Evolutionary conservation across 2,888 invertebrate species (phyloP).

Genomic region (Synergus itoensis): DNA sequence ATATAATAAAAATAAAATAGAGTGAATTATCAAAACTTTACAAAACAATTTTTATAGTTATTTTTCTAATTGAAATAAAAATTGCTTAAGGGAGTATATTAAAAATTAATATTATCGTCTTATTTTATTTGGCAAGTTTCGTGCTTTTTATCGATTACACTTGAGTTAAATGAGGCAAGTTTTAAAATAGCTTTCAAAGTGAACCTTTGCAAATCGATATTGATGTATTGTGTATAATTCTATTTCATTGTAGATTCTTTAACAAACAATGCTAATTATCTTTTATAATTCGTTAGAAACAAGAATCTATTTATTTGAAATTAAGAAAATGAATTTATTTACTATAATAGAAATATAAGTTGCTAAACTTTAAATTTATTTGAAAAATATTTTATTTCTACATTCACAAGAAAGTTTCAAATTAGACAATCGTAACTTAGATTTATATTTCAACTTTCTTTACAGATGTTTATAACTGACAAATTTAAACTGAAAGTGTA

Average conservation of each 20-base stretch:
- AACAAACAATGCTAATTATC: not conserved
- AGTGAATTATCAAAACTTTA: no score
- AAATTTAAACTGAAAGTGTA: not conserved
- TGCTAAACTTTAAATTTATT: not conserved
- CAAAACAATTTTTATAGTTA: not conserved
- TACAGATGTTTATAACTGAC: not conserved
- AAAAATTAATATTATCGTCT: not conserved
- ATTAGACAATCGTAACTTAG: not conserved
- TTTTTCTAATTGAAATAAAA: not conserved
- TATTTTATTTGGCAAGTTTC: not conserved
- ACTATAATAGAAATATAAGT: not conserved
- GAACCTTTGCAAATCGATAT: not conserved
- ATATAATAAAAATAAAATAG: no score
- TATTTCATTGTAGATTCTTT: not conserved
- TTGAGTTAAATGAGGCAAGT: not conserved
- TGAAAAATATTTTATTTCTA: not conserved
- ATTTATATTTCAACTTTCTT: not conserved
- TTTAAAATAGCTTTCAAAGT: constrained; percentile 23
- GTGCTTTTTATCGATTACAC: constrained; percentile 13
- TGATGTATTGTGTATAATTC: not conserved
- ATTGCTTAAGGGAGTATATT: not conserved
- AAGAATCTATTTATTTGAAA: not conserved
- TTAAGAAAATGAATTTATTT: not conserved
- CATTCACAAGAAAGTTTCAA: not conserved
- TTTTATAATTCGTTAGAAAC: not conserved